phyloP scores from a whole-genome alignment of 2,888 invertebrate genomes.

The Hydroisotoma schaefferi region DNA sequence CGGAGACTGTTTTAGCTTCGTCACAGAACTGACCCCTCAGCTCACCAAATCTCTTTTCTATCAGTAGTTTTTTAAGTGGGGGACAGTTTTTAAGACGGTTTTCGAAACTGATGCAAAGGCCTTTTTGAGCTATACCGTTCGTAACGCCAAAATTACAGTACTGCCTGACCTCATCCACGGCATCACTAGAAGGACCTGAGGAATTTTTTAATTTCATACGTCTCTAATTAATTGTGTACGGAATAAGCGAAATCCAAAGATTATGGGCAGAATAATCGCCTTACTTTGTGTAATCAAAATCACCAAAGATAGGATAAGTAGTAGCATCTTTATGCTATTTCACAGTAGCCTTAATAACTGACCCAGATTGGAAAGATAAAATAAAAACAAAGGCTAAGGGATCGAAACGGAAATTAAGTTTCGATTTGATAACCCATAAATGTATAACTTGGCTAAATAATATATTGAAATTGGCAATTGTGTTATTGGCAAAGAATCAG shows the following conservation, averaged over 20 bases:
- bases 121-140: conserved; percentile 4
- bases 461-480: too few relatives aligned
- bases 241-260: background rate
- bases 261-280: background rate
- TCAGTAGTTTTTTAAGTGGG: conserved; percentile 14
- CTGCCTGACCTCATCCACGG: background rate
- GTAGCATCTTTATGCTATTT: too few relatives aligned
- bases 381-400: too few relatives aligned
- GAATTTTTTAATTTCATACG: too few relatives aligned
- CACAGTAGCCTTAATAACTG: too few relatives aligned
- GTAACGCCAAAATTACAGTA: background rate
- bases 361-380: too few relatives aligned
- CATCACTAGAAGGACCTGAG: too few relatives aligned
- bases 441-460: too few relatives aligned
- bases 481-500: too few relatives aligned
- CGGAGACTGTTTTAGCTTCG: conserved; percentile 3
- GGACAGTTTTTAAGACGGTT: conserved; percentile 24
- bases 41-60: conserved; percentile 23
- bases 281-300: background rate
- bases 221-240: too few relatives aligned
- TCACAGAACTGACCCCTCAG: conserved; percentile 22
- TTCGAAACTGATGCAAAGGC: conserved; percentile 32
- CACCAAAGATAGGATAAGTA: conserved; percentile 1
- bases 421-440: too few relatives aligned
- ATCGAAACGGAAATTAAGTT: too few relatives aligned